These are phyloP conservation scores for Mesorhabditis spiculigera DNA, from an alignment of 2,888 invertebrate genomes.

Conservation along the genomic window DNA sequence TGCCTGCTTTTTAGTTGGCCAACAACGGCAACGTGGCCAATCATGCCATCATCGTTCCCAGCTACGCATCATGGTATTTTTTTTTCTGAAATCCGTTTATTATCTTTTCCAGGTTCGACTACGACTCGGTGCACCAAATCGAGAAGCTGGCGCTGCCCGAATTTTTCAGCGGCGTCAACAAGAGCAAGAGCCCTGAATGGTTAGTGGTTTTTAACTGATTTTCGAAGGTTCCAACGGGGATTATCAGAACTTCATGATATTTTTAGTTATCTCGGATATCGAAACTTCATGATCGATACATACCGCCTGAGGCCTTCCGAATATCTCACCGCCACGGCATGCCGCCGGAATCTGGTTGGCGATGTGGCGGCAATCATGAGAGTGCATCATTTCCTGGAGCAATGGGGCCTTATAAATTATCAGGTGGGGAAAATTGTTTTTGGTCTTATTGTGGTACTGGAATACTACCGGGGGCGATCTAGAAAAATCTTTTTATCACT, in stretches of 20 bases:
- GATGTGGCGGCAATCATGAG: constrained; percentile 97
- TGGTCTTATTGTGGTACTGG: no score
- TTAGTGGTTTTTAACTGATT: constrained; percentile 48
- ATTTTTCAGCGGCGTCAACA: constrained; percentile 96
- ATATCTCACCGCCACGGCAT: constrained; percentile 95
- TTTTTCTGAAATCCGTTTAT: no score
- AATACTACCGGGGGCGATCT: no score
- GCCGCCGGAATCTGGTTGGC: constrained; percentile 93
- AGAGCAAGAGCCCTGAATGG: constrained; percentile 94
- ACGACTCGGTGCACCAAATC: constrained; percentile 74
- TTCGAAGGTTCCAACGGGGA: neutral
- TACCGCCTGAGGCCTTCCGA: constrained; percentile 92
- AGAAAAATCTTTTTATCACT: no score
- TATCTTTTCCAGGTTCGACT: constrained; percentile 72
- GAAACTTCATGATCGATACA: constrained; percentile 99
- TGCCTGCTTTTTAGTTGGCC: constrained; percentile 13
- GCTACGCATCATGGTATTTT: constrained; percentile 79
- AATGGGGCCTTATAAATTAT: constrained; percentile 98
- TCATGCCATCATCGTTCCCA: constrained; percentile 95
- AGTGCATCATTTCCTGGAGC: constrained; percentile 96
- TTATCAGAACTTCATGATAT: neutral
- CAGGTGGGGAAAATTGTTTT: constrained; percentile 28
- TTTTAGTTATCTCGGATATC: constrained; percentile 81
- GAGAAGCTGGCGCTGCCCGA: constrained; percentile 94
- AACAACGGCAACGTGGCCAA: constrained; percentile 69